Conservation (phyloP, 2,888 invertebrate genomes). For the Drosophila picticornis region DNA sequence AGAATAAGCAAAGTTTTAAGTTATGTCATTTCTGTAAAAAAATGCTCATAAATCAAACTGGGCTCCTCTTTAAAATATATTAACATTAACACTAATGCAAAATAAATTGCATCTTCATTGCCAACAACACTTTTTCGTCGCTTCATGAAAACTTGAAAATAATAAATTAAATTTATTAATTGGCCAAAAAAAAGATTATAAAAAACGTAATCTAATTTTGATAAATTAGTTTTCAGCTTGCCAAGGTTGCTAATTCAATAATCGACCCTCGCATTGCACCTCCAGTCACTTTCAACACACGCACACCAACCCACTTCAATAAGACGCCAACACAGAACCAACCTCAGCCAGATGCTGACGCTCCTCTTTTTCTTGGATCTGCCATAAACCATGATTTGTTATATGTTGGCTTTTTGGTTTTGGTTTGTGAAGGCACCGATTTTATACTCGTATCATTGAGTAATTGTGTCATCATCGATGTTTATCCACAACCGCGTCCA, state of each 20-base stretch:
- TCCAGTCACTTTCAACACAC: slow-evolving; percentile 33
- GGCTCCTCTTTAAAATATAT: background rate
- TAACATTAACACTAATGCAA: background rate
- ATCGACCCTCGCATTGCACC: slow-evolving; percentile 52
- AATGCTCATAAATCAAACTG: background rate
- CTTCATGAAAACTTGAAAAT: background rate
- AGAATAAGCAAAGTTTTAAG: background rate
- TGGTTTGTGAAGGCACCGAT: background rate
- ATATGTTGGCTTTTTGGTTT: slow-evolving; percentile 27
- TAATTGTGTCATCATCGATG: slow-evolving; percentile 50
- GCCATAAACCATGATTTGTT: slow-evolving; percentile 35
- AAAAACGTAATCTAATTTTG: slow-evolving; percentile 15
- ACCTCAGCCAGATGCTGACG: slow-evolving; percentile 41
- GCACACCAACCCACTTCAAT: slow-evolving; percentile 26
- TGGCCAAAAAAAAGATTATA: background rate
- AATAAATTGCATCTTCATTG: background rate
- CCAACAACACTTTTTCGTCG: background rate
- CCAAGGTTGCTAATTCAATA: slow-evolving; percentile 38
- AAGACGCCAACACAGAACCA: slow-evolving; percentile 51
- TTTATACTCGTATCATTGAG: slow-evolving; percentile 21
- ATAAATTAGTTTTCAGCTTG: slow-evolving; percentile 23
- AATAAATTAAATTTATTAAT: background rate
- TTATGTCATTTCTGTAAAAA: background rate
- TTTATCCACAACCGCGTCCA: slow-evolving; percentile 23
- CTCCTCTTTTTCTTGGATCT: slow-evolving; percentile 40